Percentiles rank a stretch among this genome's conserved stretches.
Evolutionary conservation across 2,888 invertebrate genomes (phyloP).

Genomic region (Plutella xylostella): DNA sequence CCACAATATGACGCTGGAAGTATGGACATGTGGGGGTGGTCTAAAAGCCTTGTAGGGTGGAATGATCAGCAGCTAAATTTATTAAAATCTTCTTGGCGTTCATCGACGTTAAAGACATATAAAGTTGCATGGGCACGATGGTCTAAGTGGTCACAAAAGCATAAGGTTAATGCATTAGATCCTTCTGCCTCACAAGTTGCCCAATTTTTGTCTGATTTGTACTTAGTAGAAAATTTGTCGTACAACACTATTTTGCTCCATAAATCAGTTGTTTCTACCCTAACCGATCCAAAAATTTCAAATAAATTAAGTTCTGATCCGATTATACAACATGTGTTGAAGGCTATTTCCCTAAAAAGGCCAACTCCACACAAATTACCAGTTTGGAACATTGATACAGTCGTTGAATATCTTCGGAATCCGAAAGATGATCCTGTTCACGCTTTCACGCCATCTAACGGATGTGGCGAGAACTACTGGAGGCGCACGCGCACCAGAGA

Average conservation of each 20-base stretch:
- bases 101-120: no score
- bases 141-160: not conserved
- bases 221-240: not conserved
- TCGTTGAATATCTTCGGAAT: not conserved
- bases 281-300: not conserved
- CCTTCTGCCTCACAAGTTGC: not conserved
- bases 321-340: not conserved
- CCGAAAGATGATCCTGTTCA: no score
- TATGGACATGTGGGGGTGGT: slow-evolving; percentile 5
- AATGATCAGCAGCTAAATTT: not conserved
- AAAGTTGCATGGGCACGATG: not conserved
- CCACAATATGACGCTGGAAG: not conserved
- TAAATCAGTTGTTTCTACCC: not conserved
- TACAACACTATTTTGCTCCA: not conserved
- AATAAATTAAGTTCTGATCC: not conserved
- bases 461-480: no score
- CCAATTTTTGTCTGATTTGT: not conserved
- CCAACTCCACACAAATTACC: not conserved
- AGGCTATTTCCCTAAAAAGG: not conserved
- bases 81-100: not conserved
- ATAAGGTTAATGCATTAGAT: not conserved
- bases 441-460: no score
- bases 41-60: not conserved
- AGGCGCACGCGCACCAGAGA: no score
- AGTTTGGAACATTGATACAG: not conserved